These are phyloP conservation scores for Rafetus swinhoei DNA, from an alignment of 2,113 vertebrate species.

Conservation along the genomic window DNA sequence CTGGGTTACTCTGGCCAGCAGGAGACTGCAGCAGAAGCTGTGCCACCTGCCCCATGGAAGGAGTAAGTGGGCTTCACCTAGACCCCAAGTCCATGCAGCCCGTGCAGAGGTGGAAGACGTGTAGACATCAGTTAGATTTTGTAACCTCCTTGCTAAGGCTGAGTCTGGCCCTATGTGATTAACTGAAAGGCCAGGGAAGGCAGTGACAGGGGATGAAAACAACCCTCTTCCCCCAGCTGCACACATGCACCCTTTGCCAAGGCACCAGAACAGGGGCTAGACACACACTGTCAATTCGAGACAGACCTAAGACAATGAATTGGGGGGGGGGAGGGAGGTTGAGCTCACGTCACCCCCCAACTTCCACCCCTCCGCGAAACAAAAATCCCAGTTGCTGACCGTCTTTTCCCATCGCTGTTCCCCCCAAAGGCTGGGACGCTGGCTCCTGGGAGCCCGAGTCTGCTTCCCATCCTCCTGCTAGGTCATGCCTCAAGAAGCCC, in stretches of 20 bases:
- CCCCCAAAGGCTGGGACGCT: not conserved
- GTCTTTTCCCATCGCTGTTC: not conserved
- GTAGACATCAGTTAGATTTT: not conserved
- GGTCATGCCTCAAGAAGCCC: not conserved
- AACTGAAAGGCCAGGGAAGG: not conserved
- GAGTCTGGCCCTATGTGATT: not conserved
- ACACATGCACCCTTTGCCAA: not conserved
- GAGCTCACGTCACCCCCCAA: not conserved
- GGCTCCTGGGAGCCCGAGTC: not conserved
- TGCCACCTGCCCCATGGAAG: not conserved
- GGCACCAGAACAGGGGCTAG: not conserved
- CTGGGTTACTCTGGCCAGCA: not conserved
- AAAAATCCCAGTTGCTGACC: not conserved
- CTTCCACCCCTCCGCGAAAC: not conserved
- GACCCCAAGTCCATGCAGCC: not conserved
- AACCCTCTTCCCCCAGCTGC: not conserved
- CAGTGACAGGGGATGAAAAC: not conserved
- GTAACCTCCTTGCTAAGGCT: not conserved
- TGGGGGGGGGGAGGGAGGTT: not conserved
- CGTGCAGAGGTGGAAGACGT: not conserved
- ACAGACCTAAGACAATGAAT: not conserved
- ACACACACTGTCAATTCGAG: rapidly evolving
- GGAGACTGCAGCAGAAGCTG: not conserved
- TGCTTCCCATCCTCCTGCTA: not conserved
- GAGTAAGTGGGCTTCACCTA: not conserved